Conservation (phyloP, 1,140 invertebrate genomes). For the Cydia amplana region DNA sequence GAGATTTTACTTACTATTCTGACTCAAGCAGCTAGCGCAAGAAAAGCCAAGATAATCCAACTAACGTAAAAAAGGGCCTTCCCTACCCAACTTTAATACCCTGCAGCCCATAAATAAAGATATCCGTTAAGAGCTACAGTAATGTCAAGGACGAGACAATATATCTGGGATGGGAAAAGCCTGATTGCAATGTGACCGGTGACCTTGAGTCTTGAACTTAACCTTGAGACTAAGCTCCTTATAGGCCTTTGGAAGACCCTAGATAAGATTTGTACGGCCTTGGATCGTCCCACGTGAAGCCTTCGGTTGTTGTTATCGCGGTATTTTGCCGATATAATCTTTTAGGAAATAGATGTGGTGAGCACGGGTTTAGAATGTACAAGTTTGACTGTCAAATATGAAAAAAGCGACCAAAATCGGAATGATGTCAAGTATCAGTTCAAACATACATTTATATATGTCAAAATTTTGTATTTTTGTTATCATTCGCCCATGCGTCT, state of each 20-base stretch:
- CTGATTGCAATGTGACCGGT: background rate
- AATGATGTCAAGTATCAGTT: too few species aligned
- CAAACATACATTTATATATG: too few species aligned
- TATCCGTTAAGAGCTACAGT: constrained; percentile 20
- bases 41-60: background rate
- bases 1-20: background rate
- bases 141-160: constrained; percentile 15
- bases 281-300: background rate
- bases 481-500: too few species aligned
- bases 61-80: background rate
- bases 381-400: too few species aligned
- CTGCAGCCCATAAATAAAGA: constrained; percentile 25
- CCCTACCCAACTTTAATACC: background rate
- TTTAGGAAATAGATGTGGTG: too few species aligned
- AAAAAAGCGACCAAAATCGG: too few species aligned
- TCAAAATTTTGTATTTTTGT: too few species aligned
- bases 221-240: background rate
- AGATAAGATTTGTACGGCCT: background rate
- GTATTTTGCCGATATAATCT: background rate
- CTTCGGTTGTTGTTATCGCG: background rate
- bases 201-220: constrained; percentile 14
- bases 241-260: background rate
- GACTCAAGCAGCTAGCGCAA: background rate
- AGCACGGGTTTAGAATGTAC: too few species aligned
- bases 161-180: constrained; percentile 17